A percentile compares a stretch with the other conserved stretches of the same genome.
phyloP scores from a whole-genome alignment of 2,888 invertebrate species.

The Marronus borbonicus region DNA sequence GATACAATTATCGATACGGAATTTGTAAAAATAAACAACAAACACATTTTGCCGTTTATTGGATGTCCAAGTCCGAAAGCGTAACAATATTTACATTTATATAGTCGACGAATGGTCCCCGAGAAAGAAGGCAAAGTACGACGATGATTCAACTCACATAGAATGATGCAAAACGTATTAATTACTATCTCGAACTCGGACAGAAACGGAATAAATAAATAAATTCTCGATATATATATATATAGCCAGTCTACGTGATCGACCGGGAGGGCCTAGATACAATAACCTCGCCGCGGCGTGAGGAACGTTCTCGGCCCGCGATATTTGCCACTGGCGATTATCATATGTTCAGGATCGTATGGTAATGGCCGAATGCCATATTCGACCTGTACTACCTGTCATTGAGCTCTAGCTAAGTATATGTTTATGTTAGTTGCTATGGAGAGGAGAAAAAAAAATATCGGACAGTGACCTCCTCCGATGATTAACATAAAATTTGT shows the following conservation, averaged over 20 bases:
- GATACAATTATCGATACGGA: too few relatives aligned
- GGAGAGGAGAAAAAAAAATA: slow-evolving; percentile 16
- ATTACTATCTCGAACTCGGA: slow-evolving; percentile 22
- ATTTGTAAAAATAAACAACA: too few relatives aligned
- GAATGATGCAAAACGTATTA: slow-evolving; percentile 38
- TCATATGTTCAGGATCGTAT: slow-evolving; percentile 46
- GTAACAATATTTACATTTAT: slow-evolving; percentile 27
- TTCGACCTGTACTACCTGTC: slow-evolving; percentile 23
- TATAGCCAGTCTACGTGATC: slow-evolving; percentile 28
- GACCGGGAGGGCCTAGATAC: neutral
- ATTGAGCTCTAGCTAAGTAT: slow-evolving; percentile 12
- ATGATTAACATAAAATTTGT: slow-evolving; percentile 41
- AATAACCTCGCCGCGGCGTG: slow-evolving; percentile 8
- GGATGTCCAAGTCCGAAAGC: too few relatives aligned
- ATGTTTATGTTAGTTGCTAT: slow-evolving; percentile 9
- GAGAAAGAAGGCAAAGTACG: slow-evolving; percentile 21
- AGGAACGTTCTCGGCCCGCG: slow-evolving; percentile 10
- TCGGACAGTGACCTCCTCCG: slow-evolving; percentile 42
- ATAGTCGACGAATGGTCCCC: slow-evolving; percentile 12
- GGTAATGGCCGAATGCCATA: slow-evolving; percentile 29
- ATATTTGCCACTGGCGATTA: slow-evolving; percentile 47
- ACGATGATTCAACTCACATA: slow-evolving; percentile 30
- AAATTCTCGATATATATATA: neutral
- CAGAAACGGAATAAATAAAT: slow-evolving; percentile 7
- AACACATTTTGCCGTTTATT: too few relatives aligned